Evolutionary conservation across 2,888 invertebrate genomes (phyloP).

Genomic region (Caenorhabditis virilis): DNA sequence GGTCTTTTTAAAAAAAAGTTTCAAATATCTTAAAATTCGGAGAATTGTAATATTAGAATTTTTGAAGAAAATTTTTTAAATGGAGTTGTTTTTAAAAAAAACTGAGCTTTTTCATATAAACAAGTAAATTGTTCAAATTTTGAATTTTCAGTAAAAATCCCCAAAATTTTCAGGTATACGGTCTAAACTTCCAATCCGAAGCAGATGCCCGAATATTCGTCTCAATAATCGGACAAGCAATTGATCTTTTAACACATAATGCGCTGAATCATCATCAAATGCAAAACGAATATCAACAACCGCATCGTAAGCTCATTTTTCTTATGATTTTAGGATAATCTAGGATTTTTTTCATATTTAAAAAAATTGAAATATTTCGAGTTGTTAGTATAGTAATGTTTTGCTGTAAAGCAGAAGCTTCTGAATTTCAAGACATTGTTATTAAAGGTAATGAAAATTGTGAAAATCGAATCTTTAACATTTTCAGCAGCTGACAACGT

Average conservation of each 20-base stretch:
- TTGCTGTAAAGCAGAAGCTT: conserved; percentile 20
- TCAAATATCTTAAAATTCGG: background rate
- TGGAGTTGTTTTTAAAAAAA: no score
- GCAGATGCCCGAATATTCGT: conserved; percentile 24
- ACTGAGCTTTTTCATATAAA: no score
- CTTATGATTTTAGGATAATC: conserved; percentile 3
- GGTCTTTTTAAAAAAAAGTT: background rate
- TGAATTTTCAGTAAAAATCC: no score
- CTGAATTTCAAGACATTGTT: no score
- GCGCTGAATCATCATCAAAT: conserved; percentile 20
- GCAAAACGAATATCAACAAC: conserved; percentile 39
- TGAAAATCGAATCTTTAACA: background rate
- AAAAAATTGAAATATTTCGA: conserved; percentile 6
- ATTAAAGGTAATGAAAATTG: no score
- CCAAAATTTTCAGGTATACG: conserved; percentile 29
- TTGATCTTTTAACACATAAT: conserved; percentile 23
- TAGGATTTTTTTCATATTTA: no score
- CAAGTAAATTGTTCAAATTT: no score
- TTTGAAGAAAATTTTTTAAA: no score
- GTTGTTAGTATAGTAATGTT: conserved; percentile 4
- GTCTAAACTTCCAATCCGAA: conserved; percentile 5
- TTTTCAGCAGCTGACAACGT: conserved; percentile 43
- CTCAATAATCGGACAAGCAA: conserved; percentile 26
- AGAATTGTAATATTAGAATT: conserved; percentile 10
- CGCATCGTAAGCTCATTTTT: conserved; percentile 32